These are phyloP conservation scores for Pentalonia nigronervosa DNA, from an alignment of 1,140 invertebrate genomes.

Conservation along the genomic window DNA sequence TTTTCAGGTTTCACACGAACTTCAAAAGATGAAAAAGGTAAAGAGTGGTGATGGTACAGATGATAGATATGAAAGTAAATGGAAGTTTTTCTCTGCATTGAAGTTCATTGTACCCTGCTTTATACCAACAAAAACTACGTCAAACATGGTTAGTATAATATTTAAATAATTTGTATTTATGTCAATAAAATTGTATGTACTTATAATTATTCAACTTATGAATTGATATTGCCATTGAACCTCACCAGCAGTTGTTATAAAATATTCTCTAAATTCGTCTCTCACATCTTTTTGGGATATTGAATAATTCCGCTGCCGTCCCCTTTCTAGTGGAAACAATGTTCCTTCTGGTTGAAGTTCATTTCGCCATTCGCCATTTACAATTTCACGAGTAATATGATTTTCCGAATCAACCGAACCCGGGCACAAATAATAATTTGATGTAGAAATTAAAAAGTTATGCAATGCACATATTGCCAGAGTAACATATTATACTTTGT, in stretches of 20 bases:
- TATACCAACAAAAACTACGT: too few relatives aligned
- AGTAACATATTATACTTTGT: too few relatives aligned
- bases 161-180: too few relatives aligned
- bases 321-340: constrained; percentile 23
- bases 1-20: too few relatives aligned
- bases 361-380: constrained; percentile 31
- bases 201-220: constrained; percentile 11
- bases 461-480: constrained; percentile 39
- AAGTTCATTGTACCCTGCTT: too few relatives aligned
- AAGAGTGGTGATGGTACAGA: too few relatives aligned
- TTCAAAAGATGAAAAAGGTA: too few relatives aligned
- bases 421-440: constrained; percentile 1
- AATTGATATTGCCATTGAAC: constrained; percentile 27
- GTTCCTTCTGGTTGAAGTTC: constrained; percentile 8
- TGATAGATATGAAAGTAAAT: too few relatives aligned
- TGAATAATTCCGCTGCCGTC: constrained; percentile 21
- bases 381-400: constrained; percentile 18
- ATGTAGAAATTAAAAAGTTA: constrained; percentile 24
- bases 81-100: too few relatives aligned
- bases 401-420: constrained; percentile 22
- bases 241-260: constrained; percentile 25
- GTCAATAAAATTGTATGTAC: too few relatives aligned
- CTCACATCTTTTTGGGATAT: constrained; percentile 17
- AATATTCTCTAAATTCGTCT: constrained; percentile 33
- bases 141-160: too few relatives aligned